A percentile compares a stretch with the other conserved stretches of the same genome.
phyloP scores from a whole-genome alignment of 2,113 vertebrate genomes.

The Craseonycteris thonglongyai region DNA sequence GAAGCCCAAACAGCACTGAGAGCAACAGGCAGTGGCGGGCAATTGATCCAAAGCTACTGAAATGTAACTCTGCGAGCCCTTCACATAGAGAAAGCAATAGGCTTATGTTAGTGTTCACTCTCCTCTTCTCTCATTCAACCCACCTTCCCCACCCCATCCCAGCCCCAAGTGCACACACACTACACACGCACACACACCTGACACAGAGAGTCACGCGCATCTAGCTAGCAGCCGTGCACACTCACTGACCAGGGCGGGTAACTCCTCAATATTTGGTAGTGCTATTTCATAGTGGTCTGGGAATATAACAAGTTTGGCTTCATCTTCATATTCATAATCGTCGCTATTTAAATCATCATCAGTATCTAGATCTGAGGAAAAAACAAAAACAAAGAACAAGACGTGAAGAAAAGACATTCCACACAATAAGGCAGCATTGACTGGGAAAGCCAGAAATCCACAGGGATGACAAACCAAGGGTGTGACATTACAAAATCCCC shows the following conservation, averaged over 20 bases:
- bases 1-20: not conserved
- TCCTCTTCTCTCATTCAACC: not conserved
- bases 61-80: not conserved
- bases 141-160: not conserved
- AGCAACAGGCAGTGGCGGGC: fast-evolving
- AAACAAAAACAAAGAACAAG: constrained; percentile 55
- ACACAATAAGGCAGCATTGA: not conserved
- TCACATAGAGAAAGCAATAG: not conserved
- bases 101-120: not conserved
- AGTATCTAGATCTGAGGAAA: constrained; percentile 92
- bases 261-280: constrained; percentile 98
- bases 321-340: constrained; percentile 96
- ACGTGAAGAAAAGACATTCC: constrained; percentile 27
- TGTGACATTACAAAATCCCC: not conserved
- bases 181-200: constrained; percentile 47
- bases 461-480: not conserved
- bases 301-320: constrained; percentile 98
- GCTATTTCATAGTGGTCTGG: constrained; percentile 99
- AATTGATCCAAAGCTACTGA: fast-evolving
- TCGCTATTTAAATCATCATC: constrained; percentile 92
- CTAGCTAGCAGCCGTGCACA: constrained; percentile 62
- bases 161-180: not conserved
- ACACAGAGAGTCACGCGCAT: constrained; percentile 56
- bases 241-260: constrained; percentile 97
- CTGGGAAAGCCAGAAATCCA: not conserved